Conservation (phyloP, 2,888 invertebrate species). For the Dascillus cervinus region DNA sequence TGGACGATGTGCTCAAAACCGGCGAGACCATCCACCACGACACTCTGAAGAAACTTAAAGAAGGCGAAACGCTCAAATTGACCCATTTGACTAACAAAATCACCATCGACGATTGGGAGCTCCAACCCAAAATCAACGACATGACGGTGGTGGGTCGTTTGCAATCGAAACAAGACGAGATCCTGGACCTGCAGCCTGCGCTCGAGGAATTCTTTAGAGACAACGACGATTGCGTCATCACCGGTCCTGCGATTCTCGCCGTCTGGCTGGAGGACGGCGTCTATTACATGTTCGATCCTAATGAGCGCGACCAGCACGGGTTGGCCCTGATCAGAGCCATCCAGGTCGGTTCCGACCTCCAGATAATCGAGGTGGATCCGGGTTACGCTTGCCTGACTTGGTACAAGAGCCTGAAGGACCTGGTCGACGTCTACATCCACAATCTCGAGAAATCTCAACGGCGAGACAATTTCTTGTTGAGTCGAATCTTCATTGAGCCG, state of each 20-base stretch:
- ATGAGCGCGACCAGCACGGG: constrained; percentile 37
- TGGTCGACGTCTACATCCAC: constrained; percentile 36
- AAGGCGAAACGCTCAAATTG: constrained; percentile 18
- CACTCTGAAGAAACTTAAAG: constrained; percentile 23
- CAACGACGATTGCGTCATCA: constrained; percentile 35
- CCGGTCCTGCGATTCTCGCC: constrained; percentile 38
- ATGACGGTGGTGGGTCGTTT: constrained; percentile 35
- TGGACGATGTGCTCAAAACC: constrained; percentile 36
- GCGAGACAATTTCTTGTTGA: constrained; percentile 32
- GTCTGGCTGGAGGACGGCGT: constrained; percentile 40
- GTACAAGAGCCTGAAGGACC: constrained; percentile 32
- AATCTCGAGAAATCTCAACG: constrained; percentile 32
- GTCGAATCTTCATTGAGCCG: constrained; percentile 35
- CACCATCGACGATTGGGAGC: constrained; percentile 25
- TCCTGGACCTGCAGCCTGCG: constrained; percentile 34
- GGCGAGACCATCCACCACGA: constrained; percentile 36
- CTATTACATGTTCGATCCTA: constrained; percentile 43
- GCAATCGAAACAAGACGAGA: constrained; percentile 26
- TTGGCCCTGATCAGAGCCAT: constrained; percentile 18
- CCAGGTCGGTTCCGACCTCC: constrained; percentile 21
- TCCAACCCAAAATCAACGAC: constrained; percentile 30
- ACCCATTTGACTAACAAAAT: constrained; percentile 26
- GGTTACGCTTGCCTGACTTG: constrained; percentile 40
- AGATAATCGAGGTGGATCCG: constrained; percentile 20
- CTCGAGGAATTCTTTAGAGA: constrained; percentile 35